Base-by-base conservation (phyloP, 2,888 invertebrate genomes). In the Meghimatium bilineatum region DNA sequence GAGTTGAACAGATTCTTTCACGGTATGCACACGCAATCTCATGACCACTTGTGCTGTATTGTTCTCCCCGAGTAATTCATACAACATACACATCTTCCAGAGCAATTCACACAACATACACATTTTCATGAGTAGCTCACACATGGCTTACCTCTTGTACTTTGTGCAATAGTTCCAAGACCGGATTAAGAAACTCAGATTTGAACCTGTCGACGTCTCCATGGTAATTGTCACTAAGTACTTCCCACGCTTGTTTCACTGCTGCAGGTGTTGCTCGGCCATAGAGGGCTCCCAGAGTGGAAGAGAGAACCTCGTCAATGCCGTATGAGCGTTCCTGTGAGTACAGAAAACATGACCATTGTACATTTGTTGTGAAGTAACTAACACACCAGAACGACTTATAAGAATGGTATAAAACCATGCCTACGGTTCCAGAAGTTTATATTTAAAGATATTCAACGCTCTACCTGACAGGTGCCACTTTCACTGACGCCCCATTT, bases 101-200 rank as follows among this genome's bases (percentile, higher is more conserved):
- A n/a, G n/a, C n/a, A n/a, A n/a, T n/a, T n/a, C n/a, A n/a, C n/a
- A n/a, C n/a, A n/a, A n/a, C n/a, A n/a, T n/a, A n/a, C n/a, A n/a
- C n/a, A n/a, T n/a, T n/a, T n/a, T n/a, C n/a, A n/a, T n/a, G n/a
- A n/a, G n/a, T n/a, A n/a, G n/a, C n/a, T n/a, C n/a, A n/a, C n/a
- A n/a, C n/a, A n/a, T n/a, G n/a, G 5, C 83, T 71, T 52, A 83
- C 83, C 83, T 83, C 83, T 77, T 85, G 86, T 38, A 89, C 76
- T 67, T 83, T 86, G 32, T 85, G 83, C 29, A 89, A 85, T 29
- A 88, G 66, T 34, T 86, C 85, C 34, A 87, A 67, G n/a, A 88
- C 87, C 14, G 89, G 89, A 74, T 85, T 80, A 63, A 89, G 87
- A 80, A 87, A 89, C 38, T 88, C 87, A 29, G 83, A 80, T 79